Conservation (phyloP, 2,797 vertebrate species). For the Vipera ursinii region DNA sequence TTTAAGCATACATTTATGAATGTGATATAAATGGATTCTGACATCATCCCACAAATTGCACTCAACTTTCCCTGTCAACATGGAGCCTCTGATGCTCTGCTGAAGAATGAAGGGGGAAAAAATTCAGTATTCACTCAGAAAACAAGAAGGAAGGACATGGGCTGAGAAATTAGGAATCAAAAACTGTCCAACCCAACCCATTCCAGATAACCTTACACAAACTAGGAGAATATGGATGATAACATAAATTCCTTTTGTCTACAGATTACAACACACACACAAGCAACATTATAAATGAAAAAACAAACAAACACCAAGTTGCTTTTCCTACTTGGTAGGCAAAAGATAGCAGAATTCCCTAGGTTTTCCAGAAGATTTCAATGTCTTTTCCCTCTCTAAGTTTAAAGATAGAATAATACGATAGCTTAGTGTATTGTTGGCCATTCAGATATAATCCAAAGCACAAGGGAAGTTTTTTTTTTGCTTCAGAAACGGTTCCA, state of each 20-base stretch:
- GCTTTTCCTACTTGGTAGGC: not conserved
- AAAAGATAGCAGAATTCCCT: not conserved
- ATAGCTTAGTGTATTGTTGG: constrained; percentile 22
- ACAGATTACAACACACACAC: not conserved
- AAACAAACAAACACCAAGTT: constrained; percentile 29
- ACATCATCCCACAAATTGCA: too few relatives aligned
- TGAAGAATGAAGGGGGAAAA: not conserved
- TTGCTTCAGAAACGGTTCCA: not conserved
- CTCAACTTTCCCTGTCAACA: not conserved
- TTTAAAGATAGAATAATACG: constrained; percentile 21
- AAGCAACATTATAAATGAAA: constrained; percentile 7
- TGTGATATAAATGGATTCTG: too few relatives aligned
- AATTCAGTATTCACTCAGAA: not conserved
- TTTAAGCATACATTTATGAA: too few relatives aligned
- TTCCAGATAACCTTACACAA: not conserved
- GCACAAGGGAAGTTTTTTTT: not conserved
- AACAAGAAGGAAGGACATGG: not conserved
- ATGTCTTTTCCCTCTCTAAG: not conserved
- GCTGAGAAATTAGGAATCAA: not conserved
- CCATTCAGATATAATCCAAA: constrained; percentile 27
- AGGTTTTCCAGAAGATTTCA: not conserved
- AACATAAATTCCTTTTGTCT: not conserved
- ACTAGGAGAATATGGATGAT: not conserved
- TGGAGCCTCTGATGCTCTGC: not conserved
- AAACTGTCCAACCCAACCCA: not conserved